Evolutionary conservation across 2,888 invertebrate genomes (phyloP).

Genomic region (Sialis lutaria): DNA sequence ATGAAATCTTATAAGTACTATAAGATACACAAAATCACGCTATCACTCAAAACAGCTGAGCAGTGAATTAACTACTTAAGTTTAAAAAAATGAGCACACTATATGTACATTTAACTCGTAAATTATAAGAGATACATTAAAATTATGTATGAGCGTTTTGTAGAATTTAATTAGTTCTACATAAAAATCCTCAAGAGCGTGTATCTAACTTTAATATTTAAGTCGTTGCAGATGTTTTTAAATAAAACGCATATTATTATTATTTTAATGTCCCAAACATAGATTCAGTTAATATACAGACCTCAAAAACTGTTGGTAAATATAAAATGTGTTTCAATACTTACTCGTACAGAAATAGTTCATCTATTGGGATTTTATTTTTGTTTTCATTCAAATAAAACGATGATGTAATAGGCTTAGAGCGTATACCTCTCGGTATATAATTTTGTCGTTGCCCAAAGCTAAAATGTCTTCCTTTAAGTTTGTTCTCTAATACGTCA

Average conservation of each 20-base stretch:
- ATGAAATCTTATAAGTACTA: too few species aligned
- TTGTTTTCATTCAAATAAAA: conserved; percentile 49
- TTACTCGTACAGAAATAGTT: conserved; percentile 64
- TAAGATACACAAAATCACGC: too few species aligned
- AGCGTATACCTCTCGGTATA: conserved; percentile 47
- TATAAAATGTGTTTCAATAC: conserved; percentile 14
- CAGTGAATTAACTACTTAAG: too few species aligned
- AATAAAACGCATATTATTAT: too few species aligned
- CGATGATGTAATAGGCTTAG: conserved; percentile 54
- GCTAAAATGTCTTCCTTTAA: conserved; percentile 41
- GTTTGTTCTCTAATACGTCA: conserved; percentile 27
- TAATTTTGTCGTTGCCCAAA: conserved; percentile 51
- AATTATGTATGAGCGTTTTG: too few species aligned
- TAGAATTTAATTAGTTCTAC: too few species aligned
- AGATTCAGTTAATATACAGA: not conserved
- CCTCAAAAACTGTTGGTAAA: not conserved
- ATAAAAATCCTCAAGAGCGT: too few species aligned
- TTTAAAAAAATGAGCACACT: too few species aligned
- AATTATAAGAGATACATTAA: too few species aligned
- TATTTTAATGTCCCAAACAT: too few species aligned
- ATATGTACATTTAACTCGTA: too few species aligned
- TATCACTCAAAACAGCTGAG: too few species aligned
- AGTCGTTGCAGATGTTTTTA: not conserved
- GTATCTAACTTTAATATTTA: not conserved
- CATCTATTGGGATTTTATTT: conserved; percentile 74